Base-by-base conservation (phyloP, 2,113 vertebrate species). In the Syngnathus typhle region DNA sequence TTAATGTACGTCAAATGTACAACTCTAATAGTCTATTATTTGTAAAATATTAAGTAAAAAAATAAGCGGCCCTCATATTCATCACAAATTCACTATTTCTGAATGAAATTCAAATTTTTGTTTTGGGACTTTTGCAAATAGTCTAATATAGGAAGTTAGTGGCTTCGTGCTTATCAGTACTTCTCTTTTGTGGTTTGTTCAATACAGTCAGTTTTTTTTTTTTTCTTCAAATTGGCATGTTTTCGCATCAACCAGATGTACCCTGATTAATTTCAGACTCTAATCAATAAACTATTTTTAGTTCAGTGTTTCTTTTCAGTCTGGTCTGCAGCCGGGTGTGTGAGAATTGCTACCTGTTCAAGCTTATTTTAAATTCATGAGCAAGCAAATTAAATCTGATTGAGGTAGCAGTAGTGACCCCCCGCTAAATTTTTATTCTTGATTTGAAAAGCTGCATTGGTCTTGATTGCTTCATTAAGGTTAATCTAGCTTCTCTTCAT, bases 381-480 rank as follows among this genome's bases (percentile, higher is more conserved):
- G 15, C 15, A 47, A 16, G 5, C 5, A 47, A 18, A 68, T 39
- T 61, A 11, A 56, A 62, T 18, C 21, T 1, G 0, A 64, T 38
- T 32, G 47, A 47, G 52, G 58, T 47, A 15, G 7, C 19, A 43
- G 19, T 13, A 15, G 41, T 43, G 10, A 11, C 19, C 60, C 11
- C 2, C 19, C 5, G 19, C 59, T n/a, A 41, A 19, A 61, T 21
- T 43, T 6, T 0, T 32, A 43, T 39, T 61, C 60, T 21, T 15
- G 60, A 61, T 43, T 61, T 61, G 11, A 43, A 61, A 13, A 43
- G 60, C 60, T 13, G 43, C 39, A 43, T 43, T 61, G 43, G 19
- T 60, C 38, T 6, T 8, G 18, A 6, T 61, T 23, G 39, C 60
- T 43, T 62, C 39, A 41, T 21, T 6, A 7, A 44, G 41, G n/a